Conservation (phyloP, 1,140 invertebrate genomes). For the Drosophila albomicans region DNA sequence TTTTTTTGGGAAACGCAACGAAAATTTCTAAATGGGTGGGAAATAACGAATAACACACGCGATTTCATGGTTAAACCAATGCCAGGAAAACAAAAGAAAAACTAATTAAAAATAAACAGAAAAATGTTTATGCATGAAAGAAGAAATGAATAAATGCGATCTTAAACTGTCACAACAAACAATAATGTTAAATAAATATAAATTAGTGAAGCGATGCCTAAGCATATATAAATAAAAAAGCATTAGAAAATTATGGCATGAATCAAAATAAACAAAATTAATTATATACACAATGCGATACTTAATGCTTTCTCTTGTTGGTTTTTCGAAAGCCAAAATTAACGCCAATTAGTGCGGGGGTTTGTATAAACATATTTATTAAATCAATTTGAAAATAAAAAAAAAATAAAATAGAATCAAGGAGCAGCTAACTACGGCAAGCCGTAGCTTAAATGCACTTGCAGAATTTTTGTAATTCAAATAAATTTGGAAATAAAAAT, state of each 20-base stretch:
- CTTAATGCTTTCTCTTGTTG: conserved; percentile 47
- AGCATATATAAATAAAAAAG: conserved; percentile 26
- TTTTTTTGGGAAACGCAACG: background rate
- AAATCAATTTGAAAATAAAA: conserved; percentile 29
- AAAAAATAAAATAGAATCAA: conserved; percentile 15
- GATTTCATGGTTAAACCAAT: conserved; percentile 31
- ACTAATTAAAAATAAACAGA: conserved; percentile 16
- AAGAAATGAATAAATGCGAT: background rate
- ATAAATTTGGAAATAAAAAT: background rate
- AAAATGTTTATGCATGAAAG: conserved; percentile 29
- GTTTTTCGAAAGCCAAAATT: conserved; percentile 48
- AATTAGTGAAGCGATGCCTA: conserved; percentile 38
- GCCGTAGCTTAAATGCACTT: conserved; percentile 27
- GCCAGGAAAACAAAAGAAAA: conserved; percentile 14
- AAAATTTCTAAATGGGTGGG: conserved; percentile 7
- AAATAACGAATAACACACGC: conserved; percentile 19
- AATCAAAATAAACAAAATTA: conserved; percentile 32
- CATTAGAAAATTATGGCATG: conserved; percentile 25
- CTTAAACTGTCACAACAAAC: conserved; percentile 23
- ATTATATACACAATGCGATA: conserved; percentile 56
- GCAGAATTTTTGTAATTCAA: background rate
- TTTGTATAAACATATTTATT: conserved; percentile 67
- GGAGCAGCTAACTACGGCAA: conserved; percentile 5
- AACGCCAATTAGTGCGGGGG: conserved; percentile 76
- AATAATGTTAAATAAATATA: conserved; percentile 1